Evolutionary conservation across 37 sponge, comb jelly and placozoan species (phyloP).

Genomic region (Cladorhizidae sp.): DNA sequence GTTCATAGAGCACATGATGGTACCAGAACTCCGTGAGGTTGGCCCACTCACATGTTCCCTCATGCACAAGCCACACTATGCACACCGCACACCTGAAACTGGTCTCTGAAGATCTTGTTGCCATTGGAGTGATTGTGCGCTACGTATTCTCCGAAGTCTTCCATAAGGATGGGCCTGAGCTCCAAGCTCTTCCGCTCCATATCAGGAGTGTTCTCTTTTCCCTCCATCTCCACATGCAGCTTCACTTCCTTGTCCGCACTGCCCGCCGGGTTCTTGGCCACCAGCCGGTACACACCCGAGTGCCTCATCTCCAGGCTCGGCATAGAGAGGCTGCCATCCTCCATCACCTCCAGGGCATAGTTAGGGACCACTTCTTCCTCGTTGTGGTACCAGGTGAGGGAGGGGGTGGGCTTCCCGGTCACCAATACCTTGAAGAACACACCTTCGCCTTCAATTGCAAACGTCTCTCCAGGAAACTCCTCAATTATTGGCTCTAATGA

Average conservation of each 20-base stretch:
- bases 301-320: conserved; percentile 7
- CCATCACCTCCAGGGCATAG: background rate
- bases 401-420: conserved; percentile 24
- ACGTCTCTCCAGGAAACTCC: conserved; percentile 15
- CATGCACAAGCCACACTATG: too few relatives aligned
- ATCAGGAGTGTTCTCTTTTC: background rate
- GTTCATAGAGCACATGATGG: too few relatives aligned
- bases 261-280: conserved; percentile 16
- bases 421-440: conserved; percentile 23
- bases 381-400: conserved; percentile 10
- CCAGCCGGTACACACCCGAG: conserved; percentile 18
- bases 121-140: conserved; percentile 1
- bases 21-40: too few relatives aligned
- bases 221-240: conserved; percentile 17
- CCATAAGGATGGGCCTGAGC: background rate
- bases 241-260: conserved; percentile 21
- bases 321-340: conserved; percentile 23
- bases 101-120: conserved; percentile 12
- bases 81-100: conserved; percentile 20
- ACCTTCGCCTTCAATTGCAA: conserved; percentile 13
- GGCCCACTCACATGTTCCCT: too few relatives aligned
- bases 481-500: conserved; percentile 10
- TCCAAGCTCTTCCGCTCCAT: conserved; percentile 9
- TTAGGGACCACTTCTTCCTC: conserved; percentile 9
- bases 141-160: conserved; percentile 36